A percentile compares a stretch with the other conserved stretches of the same genome.
phyloP scores from a whole-genome alignment of 2,888 invertebrate species.

The Prosopocoilus inquinatus region DNA sequence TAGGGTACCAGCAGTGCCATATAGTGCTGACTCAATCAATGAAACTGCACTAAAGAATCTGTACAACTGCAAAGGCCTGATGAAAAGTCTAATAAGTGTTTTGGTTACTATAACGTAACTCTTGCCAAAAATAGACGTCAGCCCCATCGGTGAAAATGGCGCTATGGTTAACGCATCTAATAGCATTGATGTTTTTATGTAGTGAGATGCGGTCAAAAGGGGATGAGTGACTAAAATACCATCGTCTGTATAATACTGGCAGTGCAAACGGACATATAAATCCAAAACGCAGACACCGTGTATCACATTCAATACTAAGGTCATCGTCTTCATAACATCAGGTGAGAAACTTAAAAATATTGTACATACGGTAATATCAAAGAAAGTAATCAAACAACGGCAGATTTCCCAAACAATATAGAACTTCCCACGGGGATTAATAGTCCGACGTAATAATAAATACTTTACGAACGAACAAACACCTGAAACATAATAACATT shows the following conservation, averaged over 20 bases:
- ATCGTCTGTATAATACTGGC: slow-evolving; percentile 30
- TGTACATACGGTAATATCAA: slow-evolving; percentile 8
- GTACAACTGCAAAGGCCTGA: slow-evolving; percentile 13
- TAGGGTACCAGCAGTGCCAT: slow-evolving; percentile 9
- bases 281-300: slow-evolving; percentile 10
- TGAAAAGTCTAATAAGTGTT: neutral
- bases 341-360: slow-evolving; percentile 7
- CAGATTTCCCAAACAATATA: slow-evolving; percentile 21
- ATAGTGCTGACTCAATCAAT: slow-evolving; percentile 8
- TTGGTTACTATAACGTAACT: neutral
- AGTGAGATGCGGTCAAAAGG: slow-evolving; percentile 26
- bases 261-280: slow-evolving; percentile 27
- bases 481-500: slow-evolving; percentile 6
- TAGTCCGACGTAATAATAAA: slow-evolving; percentile 17
- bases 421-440: slow-evolving; percentile 14
- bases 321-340: neutral
- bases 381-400: slow-evolving; percentile 9
- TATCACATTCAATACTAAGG: neutral
- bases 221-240: slow-evolving; percentile 30
- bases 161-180: slow-evolving; percentile 9
- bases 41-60: slow-evolving; percentile 12
- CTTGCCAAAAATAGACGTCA: neutral
- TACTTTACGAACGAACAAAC: slow-evolving; percentile 15
- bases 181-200: slow-evolving; percentile 24
- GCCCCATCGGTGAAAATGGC: neutral